Evolutionary conservation across 2,113 vertebrate genomes (phyloP), one percentile per base, ranked within the genome.

Genomic region (Laterallus jamaicensis): DNA sequence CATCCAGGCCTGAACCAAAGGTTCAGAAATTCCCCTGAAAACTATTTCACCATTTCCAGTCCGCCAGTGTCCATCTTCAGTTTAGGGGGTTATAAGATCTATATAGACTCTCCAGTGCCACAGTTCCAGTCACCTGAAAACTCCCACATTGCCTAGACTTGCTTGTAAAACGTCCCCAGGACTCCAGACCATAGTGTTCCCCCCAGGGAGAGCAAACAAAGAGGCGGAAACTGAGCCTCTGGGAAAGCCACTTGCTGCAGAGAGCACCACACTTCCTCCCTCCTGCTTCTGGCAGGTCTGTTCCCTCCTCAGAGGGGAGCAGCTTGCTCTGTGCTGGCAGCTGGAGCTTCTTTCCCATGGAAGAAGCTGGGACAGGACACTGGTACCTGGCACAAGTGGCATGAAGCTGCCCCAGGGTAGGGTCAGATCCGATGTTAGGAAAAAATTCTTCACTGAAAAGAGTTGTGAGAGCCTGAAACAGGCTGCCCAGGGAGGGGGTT

Each of bases 191-290:
- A 7, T 44, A 3, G 15, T 69, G 39, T 69, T 90, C 39, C 44
- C 44, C 68, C 50, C 58, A 70, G 58, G 54, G 49, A 56, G 44
- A 49, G 59, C n/a, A 80, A 86, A 39, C 17, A 58, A 44, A 31
- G 22, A 55, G 50, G 17, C 69, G 11, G 63, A 56, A 86, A 49
- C 49, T 71, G 62, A 69, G 31, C 7, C 50, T 78, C 16, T 74
- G 26, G 52, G 52, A 87, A 81, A 85, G 39, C 39, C 0, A 2
- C 39, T 37, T 7, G 0, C 5, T 1, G 22, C 7, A 25, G n/a
- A 28, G 42, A 60, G 35, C 17, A 13, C 25, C 9, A 7, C 18
- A 5, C 35, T 83, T 75, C 58, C 32, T 82, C 7, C 29, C 18
- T 82, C 28, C 26, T 3, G 2, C 24, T 85, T 82, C 54, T 2